Base-by-base conservation (phyloP, 2,888 invertebrate species). In the Lasioglossum zephyrum region DNA sequence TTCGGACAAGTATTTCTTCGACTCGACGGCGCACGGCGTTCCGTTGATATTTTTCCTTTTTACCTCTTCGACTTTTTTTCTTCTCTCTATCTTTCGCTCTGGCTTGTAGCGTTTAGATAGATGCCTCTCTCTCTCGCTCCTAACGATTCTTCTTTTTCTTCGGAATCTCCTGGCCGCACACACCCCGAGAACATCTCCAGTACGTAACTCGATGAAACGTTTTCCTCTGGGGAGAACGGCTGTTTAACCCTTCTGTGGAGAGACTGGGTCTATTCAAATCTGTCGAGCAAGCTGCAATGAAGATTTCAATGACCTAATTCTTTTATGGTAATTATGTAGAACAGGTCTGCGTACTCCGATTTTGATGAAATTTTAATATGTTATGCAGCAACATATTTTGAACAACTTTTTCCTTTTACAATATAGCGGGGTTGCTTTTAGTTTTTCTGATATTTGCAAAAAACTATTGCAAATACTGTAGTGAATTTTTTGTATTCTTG, bases 1-100 rank as follows among this genome's bases (percentile, higher is more conserved):
- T 39, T 47, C 31, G 49, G 60, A 80, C 80, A 57, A 69, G 57
- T 69, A 60, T 84, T 77, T 49, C 77, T 31, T 22, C 73, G 70
- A 60, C 74, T 60, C 44, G 4, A 31, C 18, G n/a, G 22, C 22
- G 9, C 47, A 18, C 49, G 6, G 18, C 53, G 77, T 83, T 72
- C n/a, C 75, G 69, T 80, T 77, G 60, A 26, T 66, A 36, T 69
- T 36, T 39, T 79, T 53, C 47, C 36, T 72, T 26, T 31, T 18
- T 39, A 53, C 31, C 47, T 49, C 8, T n/a, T 31, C 9, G 16
- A 6, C 13, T 26, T 26, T 6, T 26, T 31, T 2, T 1, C 13
- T 6, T 26, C 18, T 2, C 0, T 31, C 63, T 26, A 4, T 31
- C 31, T 63, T 6, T 63, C 0, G 13, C 63, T 22, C 53, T 53